Conservation (phyloP, 2,888 invertebrate genomes). For the Parthenolecanium corni region DNA sequence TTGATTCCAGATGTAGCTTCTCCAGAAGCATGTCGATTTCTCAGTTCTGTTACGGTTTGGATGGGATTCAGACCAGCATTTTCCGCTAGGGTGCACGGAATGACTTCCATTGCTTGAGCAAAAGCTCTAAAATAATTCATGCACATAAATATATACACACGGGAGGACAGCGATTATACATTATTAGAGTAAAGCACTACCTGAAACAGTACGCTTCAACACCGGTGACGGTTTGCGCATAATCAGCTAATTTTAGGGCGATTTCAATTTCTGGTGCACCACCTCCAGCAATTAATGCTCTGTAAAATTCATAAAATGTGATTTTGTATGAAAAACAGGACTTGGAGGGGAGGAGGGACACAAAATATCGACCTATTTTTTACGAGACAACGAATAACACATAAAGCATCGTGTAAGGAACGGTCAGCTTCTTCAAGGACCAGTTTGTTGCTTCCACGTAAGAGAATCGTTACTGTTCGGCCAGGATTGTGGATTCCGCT, state of each 20-base stretch:
- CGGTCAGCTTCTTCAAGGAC: slow-evolving; percentile 70
- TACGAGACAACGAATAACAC: slow-evolving; percentile 91
- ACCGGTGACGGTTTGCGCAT: slow-evolving; percentile 73
- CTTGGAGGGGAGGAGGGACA: neutral
- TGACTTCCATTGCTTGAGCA: slow-evolving; percentile 89
- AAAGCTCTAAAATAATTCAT: slow-evolving; percentile 54
- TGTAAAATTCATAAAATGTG: slow-evolving; percentile 34
- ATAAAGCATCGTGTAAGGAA: slow-evolving; percentile 72
- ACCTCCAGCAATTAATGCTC: slow-evolving; percentile 85
- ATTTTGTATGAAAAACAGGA: neutral
- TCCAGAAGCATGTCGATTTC: slow-evolving; percentile 82
- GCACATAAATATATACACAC: neutral
- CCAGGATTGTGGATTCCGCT: slow-evolving; percentile 80
- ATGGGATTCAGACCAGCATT: slow-evolving; percentile 89
- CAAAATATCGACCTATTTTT: slow-evolving; percentile 50
- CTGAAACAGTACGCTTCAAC: slow-evolving; percentile 88
- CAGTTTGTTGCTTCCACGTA: slow-evolving; percentile 75
- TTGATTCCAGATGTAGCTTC: slow-evolving; percentile 86
- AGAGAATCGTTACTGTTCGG: slow-evolving; percentile 81
- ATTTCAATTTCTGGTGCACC: slow-evolving; percentile 96
- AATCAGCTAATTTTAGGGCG: slow-evolving; percentile 66
- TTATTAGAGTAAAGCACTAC: slow-evolving; percentile 31
- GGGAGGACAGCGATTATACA: neutral
- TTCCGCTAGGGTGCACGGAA: slow-evolving; percentile 82
- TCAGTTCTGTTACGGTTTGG: slow-evolving; percentile 88